These are phyloP conservation scores for Eutrigla gurnardus DNA, from an alignment of 2,797 vertebrate genomes.

Conservation along the genomic window DNA sequence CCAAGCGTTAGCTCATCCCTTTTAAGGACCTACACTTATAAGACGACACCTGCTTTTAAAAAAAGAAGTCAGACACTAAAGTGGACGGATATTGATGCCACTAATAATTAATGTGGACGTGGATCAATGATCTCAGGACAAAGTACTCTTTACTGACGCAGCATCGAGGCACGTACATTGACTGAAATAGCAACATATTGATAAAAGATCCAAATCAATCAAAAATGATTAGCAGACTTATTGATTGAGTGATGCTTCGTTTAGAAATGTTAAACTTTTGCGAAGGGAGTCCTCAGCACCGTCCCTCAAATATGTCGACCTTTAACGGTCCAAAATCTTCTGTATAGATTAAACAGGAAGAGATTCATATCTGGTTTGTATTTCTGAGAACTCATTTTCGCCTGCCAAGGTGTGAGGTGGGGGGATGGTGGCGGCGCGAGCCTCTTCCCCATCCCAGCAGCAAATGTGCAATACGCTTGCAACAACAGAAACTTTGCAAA, in stretches of 20 bases:
- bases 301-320: not conserved
- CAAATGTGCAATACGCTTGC: conserved; percentile 73
- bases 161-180: not conserved
- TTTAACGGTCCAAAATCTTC: not conserved
- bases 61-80: conserved; percentile 22
- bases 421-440: conserved; percentile 53
- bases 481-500: conserved; percentile 80
- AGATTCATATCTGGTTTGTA: conserved; percentile 27
- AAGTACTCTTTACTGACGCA: not conserved
- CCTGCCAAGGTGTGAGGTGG: conserved; percentile 57
- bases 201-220: conserved; percentile 14
- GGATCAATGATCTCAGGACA: not conserved
- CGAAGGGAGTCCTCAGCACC: not conserved
- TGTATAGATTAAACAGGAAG: conserved; percentile 51
- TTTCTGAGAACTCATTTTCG: conserved; percentile 66
- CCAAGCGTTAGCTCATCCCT: conserved; percentile 58
- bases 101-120: conserved; percentile 25
- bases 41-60: conserved; percentile 49
- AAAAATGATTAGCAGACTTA: not conserved
- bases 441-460: conserved; percentile 60
- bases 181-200: not conserved
- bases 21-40: conserved; percentile 74
- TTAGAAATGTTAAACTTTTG: conserved; percentile 5
- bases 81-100: conserved; percentile 29
- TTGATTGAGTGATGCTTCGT: not conserved